Percentiles rank a stretch among this genome's conserved stretches.
Conservation (phyloP, 2,888 invertebrate species). For the Netelia fuscicornis region DNA sequence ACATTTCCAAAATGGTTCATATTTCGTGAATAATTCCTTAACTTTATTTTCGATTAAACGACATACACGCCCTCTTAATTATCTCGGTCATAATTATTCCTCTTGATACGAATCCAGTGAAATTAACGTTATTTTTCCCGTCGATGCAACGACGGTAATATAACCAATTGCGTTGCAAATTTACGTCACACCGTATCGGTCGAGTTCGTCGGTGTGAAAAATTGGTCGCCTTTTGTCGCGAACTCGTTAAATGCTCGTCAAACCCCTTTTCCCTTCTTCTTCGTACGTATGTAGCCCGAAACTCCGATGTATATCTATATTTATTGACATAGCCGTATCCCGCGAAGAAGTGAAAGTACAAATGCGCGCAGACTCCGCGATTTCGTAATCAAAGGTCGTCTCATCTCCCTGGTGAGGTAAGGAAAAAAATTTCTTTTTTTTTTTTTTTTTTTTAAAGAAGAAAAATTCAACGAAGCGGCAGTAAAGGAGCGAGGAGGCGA, state of each 20-base stretch:
- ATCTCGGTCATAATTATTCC: no score
- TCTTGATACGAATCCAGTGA: no score
- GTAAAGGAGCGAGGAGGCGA: constrained; percentile 25
- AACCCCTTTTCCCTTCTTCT: constrained; percentile 16
- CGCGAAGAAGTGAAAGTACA: constrained; percentile 70
- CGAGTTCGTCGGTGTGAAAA: constrained; percentile 21
- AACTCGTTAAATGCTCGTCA: constrained; percentile 44
- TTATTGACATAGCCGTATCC: constrained; percentile 15
- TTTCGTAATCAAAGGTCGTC: constrained; percentile 72
- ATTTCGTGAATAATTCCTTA: no score
- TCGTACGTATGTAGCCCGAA: not conserved
- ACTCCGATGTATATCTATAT: not conserved
- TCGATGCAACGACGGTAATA: not conserved
- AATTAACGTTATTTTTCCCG: not conserved
- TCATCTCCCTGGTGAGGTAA: constrained; percentile 64
- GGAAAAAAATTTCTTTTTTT: constrained; percentile 5
- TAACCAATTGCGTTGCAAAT: constrained; percentile 2
- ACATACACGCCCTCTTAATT: no score
- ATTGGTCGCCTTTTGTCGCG: constrained; percentile 62
- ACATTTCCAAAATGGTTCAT: no score
- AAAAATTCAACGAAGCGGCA: constrained; percentile 4
- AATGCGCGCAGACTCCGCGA: constrained; percentile 50
- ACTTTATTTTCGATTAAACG: no score
- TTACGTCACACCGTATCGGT: not conserved
- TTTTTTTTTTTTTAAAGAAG: not conserved